Evolutionary conservation across 1,140 invertebrate genomes (phyloP).

Genomic region (Yoshiicerus persimilis): DNA sequence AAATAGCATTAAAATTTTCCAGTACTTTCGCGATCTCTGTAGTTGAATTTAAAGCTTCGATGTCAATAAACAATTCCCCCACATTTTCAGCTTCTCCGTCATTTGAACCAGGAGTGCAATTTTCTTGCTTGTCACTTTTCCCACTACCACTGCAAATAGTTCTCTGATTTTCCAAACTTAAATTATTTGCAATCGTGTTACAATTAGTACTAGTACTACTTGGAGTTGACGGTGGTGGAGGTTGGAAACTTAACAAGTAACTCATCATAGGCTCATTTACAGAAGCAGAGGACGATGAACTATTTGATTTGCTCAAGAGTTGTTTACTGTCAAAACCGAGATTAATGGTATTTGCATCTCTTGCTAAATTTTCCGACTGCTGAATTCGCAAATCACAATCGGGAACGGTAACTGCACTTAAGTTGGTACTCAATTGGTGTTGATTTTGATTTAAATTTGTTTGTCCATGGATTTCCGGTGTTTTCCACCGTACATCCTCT

Average conservation of each 20-base stretch:
- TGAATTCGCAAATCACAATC: not conserved
- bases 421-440: not conserved
- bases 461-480: not conserved
- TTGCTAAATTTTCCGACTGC: not conserved
- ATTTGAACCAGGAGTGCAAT: not conserved
- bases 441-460: not conserved
- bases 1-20: constrained; percentile 43
- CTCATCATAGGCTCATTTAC: not conserved
- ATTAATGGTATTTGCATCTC: not conserved
- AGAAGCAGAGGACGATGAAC: not conserved
- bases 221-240: not conserved
- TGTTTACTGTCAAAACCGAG: not conserved
- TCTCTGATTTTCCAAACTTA: not conserved
- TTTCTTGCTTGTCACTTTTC: not conserved
- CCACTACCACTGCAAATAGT: not conserved
- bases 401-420: not conserved
- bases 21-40: constrained; percentile 43
- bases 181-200: not conserved
- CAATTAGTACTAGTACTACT: not conserved
- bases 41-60: constrained; percentile 33
- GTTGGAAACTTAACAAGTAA: not conserved
- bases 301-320: not conserved
- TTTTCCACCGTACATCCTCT: not conserved
- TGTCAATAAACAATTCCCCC: constrained; percentile 25
- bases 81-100: not conserved